Conservation (phyloP, 2,888 invertebrate genomes). For the Erebia epiphron region DNA sequence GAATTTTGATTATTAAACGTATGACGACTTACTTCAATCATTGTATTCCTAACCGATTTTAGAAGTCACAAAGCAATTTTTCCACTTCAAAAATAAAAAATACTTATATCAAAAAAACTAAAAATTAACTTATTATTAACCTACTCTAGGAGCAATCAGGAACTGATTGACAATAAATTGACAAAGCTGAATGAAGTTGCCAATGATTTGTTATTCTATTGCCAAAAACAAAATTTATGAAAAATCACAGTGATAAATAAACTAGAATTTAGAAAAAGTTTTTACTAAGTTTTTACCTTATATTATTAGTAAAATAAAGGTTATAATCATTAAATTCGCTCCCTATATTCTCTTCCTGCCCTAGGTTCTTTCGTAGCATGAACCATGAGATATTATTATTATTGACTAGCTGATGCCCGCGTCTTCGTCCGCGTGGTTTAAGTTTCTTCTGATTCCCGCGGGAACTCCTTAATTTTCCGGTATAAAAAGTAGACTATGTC, state of each 20-base stretch:
- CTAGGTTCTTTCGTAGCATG: too few relatives aligned
- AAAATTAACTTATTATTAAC: constrained; percentile 26
- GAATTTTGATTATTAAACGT: background rate
- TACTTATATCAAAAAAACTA: constrained; percentile 14
- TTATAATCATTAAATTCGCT: too few relatives aligned
- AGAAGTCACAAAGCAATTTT: background rate
- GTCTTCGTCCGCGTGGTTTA: too few relatives aligned
- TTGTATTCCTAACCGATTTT: background rate
- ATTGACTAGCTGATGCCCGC: too few relatives aligned
- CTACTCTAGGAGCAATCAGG: constrained; percentile 14
- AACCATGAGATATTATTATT: background rate
- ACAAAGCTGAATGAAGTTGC: background rate
- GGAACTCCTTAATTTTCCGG: too few relatives aligned
- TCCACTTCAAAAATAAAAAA: constrained; percentile 26
- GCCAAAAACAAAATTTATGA: background rate
- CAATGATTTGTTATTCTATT: background rate
- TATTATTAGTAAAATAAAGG: too few relatives aligned
- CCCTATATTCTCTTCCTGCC: too few relatives aligned
- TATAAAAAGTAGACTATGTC: too few relatives aligned
- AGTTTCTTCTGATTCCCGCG: too few relatives aligned
- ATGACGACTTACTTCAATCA: constrained; percentile 7
- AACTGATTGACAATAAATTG: constrained; percentile 26
- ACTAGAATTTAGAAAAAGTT: too few relatives aligned
- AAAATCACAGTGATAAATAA: too few relatives aligned
- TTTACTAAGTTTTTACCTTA: too few relatives aligned